Evolutionary conservation across 2,888 invertebrate genomes (phyloP).

Genomic region (Pristionchus exspectatus): DNA sequence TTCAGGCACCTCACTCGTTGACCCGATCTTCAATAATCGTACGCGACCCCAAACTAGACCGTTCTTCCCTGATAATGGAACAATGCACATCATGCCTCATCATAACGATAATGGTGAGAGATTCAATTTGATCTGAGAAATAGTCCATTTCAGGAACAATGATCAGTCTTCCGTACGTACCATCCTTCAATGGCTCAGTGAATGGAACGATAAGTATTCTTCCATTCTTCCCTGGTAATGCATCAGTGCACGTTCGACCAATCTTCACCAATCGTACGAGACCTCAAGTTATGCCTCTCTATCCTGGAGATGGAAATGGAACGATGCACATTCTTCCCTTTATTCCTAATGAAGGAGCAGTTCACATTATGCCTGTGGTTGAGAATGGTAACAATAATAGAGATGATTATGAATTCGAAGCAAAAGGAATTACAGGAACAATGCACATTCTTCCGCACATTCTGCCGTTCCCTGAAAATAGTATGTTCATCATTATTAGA

Average conservation of each 20-base stretch:
- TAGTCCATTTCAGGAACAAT: not conserved
- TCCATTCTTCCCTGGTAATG: not conserved
- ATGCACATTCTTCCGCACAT: not conserved
- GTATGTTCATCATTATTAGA: not conserved
- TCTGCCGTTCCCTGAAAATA: not conserved
- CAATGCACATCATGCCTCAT: conserved; percentile 26
- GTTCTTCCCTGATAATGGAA: not conserved
- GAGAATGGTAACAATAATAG: not conserved
- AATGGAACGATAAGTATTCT: not conserved
- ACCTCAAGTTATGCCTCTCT: not conserved
- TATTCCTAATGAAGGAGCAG: not conserved
- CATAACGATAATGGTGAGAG: not conserved
- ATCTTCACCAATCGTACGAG: not conserved
- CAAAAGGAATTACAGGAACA: not conserved
- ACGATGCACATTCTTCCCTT: conserved; percentile 24
- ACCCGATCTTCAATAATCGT: not conserved
- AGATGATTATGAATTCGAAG: not conserved
- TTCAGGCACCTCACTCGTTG: not conserved
- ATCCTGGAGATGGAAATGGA: not conserved
- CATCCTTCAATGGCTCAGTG: not conserved
- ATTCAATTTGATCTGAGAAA: not conserved
- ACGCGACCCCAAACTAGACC: not conserved
- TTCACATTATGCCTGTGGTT: not conserved
- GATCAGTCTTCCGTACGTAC: not conserved
- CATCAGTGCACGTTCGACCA: not conserved